Evolutionary conservation across 2,888 invertebrate genomes (phyloP), one percentile per base, ranked within the genome.

Genomic region (Drosophila pegasa): DNA sequence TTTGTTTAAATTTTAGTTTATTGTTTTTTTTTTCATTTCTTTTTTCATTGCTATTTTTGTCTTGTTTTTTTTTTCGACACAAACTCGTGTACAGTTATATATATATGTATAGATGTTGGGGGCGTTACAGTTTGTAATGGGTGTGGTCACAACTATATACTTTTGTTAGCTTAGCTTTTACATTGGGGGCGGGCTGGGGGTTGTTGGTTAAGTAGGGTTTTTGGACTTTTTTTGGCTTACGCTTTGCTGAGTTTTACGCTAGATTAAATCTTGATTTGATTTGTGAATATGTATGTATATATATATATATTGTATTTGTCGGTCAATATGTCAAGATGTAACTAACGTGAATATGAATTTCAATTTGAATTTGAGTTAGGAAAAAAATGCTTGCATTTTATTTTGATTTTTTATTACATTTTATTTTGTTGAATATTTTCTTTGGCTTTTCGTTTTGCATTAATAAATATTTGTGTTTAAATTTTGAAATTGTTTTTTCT

Each of bases 181-280:
- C 56, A 61, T 57, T 62, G 52, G 43, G 20, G 38, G 38, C 27
- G 20, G 35, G 31, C n/a, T 14, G 31, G n/a, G 47, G 20, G 18
- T 4, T 9, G 33, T 3, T 33, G 31, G 31, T 18, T 31, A 20
- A 20, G 7, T 12, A 14, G 48, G 47, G 9, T 33, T 48, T 48
- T 31, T 33, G 38, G 37, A 52, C 22, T n/a, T 35, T 22, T 55
- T 86, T 87, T 87, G 83, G 88, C 83, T 83, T 87, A 72, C 66
- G 83, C 88, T 87, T 70, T 72, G 88, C 87, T 88, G 83, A 74
- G 69, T 74, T 74, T 72, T 66, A 83, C 65, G 83, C 75, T 84
- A 86, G 84, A 83, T 86, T 82, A 73, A 65, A 59, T 82, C 33
- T 55, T 50, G 60, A 29, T 51, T 68, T 45, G 43, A 51, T 45